phyloP scores from a whole-genome alignment of 2,113 vertebrate species.

The Orycteropus afer region DNA sequence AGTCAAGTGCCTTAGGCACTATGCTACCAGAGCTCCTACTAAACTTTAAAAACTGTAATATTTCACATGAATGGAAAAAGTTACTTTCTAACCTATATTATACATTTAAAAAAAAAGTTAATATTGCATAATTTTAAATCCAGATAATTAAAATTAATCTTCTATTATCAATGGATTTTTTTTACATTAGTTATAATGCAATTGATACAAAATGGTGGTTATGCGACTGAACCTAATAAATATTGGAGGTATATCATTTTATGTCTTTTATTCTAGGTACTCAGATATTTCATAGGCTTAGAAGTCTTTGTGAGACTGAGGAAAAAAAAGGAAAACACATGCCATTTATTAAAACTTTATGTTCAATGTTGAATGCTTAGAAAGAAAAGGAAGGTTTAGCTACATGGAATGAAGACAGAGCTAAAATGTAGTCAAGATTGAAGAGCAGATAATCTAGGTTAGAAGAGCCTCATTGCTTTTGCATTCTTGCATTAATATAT shows the following conservation, averaged over 20 bases:
- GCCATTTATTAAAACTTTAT: constrained; percentile 49
- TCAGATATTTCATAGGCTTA: background rate
- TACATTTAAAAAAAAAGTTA: background rate
- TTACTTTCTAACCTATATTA: background rate
- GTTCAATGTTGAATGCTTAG: constrained; percentile 4
- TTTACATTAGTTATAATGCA: background rate
- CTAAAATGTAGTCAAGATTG: background rate
- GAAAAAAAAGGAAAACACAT: background rate
- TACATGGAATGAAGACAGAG: background rate
- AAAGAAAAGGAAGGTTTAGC: constrained; percentile 4
- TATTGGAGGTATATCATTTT: background rate
- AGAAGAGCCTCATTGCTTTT: background rate
- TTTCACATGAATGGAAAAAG: background rate
- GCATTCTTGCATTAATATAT: constrained; percentile 20
- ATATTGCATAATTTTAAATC: background rate
- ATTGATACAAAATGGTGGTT: background rate
- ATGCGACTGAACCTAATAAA: background rate
- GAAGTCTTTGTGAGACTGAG: background rate
- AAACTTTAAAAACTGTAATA: background rate
- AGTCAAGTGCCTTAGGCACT: too few species aligned
- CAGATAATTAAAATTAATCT: background rate
- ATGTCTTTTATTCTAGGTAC: background rate
- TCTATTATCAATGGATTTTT: background rate
- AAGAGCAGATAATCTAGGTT: background rate
- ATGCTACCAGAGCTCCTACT: too few species aligned